Evolutionary conservation across 2,888 invertebrate genomes (phyloP), one percentile per base, ranked within the genome.

Genomic region (Anoncus sp.): DNA sequence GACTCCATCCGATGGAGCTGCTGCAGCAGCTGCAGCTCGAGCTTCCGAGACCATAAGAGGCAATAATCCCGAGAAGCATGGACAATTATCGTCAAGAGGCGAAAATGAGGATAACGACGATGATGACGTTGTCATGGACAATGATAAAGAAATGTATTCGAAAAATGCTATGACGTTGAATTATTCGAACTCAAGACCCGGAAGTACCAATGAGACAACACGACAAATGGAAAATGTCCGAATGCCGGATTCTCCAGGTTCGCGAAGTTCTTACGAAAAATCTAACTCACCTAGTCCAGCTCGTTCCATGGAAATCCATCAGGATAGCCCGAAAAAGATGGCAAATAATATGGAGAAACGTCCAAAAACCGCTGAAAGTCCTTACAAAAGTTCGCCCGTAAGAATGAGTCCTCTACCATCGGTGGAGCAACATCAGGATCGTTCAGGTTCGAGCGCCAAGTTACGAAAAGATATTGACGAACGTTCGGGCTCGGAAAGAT

Each of bases 121-220:
- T 12, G 87, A 88, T 12, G 87, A 88, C 35, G 88, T 86, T 1
- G 84, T 86, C 14, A 83, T 87, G 79, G 85, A 86, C 60, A 57
- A 40, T 0, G 82, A 87, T n/a, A n/a, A n/a, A n/a, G n/a, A n/a
- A n/a, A n/a, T n/a, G n/a, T n/a, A n/a, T n/a, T n/a, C n/a, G n/a
- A n/a, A n/a, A n/a, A n/a, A n/a, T n/a, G n/a, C n/a, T n/a, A n/a
- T n/a, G n/a, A n/a, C n/a, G n/a, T n/a, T n/a, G 4, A 57, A 43
- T 45, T 43, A 47, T 16, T 27, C 47, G 12, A 75, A 69, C 51
- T 62, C 79, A 12, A 3, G 14, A 16, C 18, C 59, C 40, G 74
- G 53, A 27, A 71, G 40, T 10, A 65, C 16, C 7, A 10, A 62
- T 9, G 38, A 31, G n/a, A 47, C 57, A 10, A 27, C 49, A 0